A percentile compares a stretch with the other conserved stretches of the same genome.
These are phyloP conservation scores for Drosophila guanche DNA, from an alignment of 1,140 invertebrate species.

Conservation along the genomic window DNA sequence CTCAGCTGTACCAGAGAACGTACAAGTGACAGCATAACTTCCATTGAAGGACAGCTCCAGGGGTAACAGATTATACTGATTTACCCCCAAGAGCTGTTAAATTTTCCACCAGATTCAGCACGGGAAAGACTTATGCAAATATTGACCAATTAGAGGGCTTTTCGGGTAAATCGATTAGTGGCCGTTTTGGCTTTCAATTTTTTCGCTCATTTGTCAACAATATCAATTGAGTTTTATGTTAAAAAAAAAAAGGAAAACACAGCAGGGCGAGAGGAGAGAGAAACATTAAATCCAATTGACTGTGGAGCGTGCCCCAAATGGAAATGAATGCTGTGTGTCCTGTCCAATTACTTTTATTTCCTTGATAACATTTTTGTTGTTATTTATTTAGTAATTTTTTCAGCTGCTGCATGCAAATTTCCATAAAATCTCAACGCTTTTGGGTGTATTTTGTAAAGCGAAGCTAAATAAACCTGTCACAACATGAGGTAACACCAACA, in stretches of 20 bases:
- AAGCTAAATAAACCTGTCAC: slow-evolving; percentile 61
- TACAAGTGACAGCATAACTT: slow-evolving; percentile 43
- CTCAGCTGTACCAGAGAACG: slow-evolving; percentile 6
- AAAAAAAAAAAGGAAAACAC: slow-evolving; percentile 10
- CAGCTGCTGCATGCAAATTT: slow-evolving; percentile 49
- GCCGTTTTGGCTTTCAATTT: slow-evolving; percentile 3
- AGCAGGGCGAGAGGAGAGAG: neutral
- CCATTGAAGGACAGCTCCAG: slow-evolving; percentile 4
- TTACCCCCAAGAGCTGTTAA: too few species aligned
- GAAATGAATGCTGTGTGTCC: slow-evolving; percentile 1
- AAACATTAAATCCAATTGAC: slow-evolving; percentile 43
- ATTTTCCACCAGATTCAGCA: too few species aligned
- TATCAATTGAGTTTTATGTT: slow-evolving; percentile 34
- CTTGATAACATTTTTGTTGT: slow-evolving; percentile 32
- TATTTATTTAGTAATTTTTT: slow-evolving; percentile 38
- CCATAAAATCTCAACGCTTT: slow-evolving; percentile 59
- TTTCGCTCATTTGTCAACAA: slow-evolving; percentile 41
- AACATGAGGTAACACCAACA: slow-evolving; percentile 29
- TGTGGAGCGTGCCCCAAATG: slow-evolving; percentile 23
- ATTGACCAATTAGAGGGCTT: slow-evolving; percentile 40
- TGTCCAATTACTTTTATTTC: neutral
- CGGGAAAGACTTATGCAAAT: slow-evolving; percentile 11
- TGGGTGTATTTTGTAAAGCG: slow-evolving; percentile 57
- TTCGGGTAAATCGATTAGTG: slow-evolving; percentile 42
- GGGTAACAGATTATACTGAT: neutral